A percentile compares a stretch with the other conserved stretches of the same genome.
Conservation (phyloP, 2,797 vertebrate species). For the Rousettus madagascariensis region DNA sequence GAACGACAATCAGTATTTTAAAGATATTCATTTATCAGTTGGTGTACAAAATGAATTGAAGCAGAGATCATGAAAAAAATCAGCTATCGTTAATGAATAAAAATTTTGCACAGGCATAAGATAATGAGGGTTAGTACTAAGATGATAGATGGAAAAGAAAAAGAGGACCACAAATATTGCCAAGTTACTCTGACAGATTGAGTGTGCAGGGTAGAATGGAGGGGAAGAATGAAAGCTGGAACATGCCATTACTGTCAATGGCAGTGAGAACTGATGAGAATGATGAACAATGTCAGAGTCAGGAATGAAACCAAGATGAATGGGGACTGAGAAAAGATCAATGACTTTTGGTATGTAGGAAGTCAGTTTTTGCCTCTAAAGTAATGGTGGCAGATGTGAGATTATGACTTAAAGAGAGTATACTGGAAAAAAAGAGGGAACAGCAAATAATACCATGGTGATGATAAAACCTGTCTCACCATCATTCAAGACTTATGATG, state of each 20-base stretch:
- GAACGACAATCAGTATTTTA: conserved; percentile 3
- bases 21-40: conserved; percentile 33
- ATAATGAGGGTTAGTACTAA: not conserved
- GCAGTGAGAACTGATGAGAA: not conserved
- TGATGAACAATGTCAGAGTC: not conserved
- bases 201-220: not conserved
- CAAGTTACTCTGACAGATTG: not conserved
- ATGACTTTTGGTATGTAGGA: not conserved
- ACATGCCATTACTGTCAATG: not conserved
- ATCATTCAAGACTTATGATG: not conserved
- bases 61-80: conserved; percentile 22
- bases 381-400: not conserved
- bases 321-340: not conserved
- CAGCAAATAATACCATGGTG: not conserved
- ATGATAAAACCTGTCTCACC: not conserved
- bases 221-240: not conserved
- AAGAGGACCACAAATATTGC: not conserved
- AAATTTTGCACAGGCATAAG: not conserved
- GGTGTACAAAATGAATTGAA: conserved; percentile 19
- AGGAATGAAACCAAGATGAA: not conserved
- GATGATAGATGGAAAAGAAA: not conserved
- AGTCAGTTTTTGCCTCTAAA: not conserved
- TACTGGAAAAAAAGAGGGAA: not conserved
- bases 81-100: not conserved
- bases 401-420: not conserved